Evolutionary conservation across 2,797 vertebrate genomes (phyloP).

Genomic region (Chloroceryle amazona): DNA sequence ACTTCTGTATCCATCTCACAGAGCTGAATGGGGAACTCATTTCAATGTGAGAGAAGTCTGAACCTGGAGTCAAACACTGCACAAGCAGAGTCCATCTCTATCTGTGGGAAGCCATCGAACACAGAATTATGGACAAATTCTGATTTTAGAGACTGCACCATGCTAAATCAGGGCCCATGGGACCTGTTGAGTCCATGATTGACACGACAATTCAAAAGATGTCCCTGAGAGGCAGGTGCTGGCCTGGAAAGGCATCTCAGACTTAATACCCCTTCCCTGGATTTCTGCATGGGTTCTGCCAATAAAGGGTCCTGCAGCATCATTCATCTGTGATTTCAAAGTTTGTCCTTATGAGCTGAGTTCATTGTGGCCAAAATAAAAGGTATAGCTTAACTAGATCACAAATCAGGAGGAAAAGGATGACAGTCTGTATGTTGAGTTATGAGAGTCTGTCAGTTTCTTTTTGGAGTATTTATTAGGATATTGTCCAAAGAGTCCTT

Average conservation of each 20-base stretch:
- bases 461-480: slow-evolving; percentile 45
- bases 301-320: background rate
- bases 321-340: background rate
- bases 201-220: background rate
- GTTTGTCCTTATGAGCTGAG: background rate
- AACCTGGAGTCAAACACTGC: background rate
- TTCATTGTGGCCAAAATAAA: background rate
- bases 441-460: background rate
- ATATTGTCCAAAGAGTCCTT: slow-evolving; percentile 57
- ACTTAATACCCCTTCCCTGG: background rate
- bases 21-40: background rate
- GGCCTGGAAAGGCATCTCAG: background rate
- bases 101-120: background rate
- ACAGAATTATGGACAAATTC: background rate
- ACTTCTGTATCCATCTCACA: background rate
- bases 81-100: background rate
- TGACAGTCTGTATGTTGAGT: background rate
- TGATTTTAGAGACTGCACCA: background rate
- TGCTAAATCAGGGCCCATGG: background rate
- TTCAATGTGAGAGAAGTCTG: background rate
- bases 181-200: background rate
- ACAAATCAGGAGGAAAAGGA: background rate
- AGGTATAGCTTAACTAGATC: background rate
- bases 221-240: background rate
- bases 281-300: background rate